These are phyloP conservation scores for Coecobrya sp. DNA, from an alignment of 2,888 invertebrate genomes.

Conservation along the genomic window DNA sequence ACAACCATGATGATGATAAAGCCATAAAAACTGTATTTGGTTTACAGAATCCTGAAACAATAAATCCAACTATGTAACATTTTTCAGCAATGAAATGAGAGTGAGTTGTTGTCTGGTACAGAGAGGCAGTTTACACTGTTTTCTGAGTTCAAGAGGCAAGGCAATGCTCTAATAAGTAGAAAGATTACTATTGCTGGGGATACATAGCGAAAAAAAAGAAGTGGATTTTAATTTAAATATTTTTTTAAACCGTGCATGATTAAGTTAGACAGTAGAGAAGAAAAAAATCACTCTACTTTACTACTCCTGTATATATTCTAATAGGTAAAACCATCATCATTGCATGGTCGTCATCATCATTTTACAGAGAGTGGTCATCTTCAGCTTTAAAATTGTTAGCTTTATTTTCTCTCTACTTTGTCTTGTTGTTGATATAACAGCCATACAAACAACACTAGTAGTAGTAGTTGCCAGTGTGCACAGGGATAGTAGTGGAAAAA, in stretches of 20 bases:
- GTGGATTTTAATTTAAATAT: constrained; percentile 32
- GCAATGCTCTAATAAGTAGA: constrained; percentile 37
- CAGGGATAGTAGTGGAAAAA: not conserved
- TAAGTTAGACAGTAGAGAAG: not conserved
- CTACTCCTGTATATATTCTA: too few species aligned
- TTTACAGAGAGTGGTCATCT: too few species aligned
- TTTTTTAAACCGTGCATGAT: constrained; percentile 12
- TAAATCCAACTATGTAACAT: not conserved
- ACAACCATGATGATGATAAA: too few species aligned
- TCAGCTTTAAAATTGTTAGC: constrained; percentile 7
- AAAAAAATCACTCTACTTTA: not conserved
- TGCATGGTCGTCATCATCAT: not conserved
- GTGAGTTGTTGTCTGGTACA: not conserved
- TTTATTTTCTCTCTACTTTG: not conserved
- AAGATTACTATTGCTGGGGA: not conserved
- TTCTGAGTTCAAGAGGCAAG: not conserved
- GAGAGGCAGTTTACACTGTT: too few species aligned
- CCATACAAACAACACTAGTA: too few species aligned
- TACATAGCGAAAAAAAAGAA: not conserved
- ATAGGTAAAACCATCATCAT: not conserved
- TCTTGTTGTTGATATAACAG: too few species aligned
- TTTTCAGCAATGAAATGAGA: not conserved
- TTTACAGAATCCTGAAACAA: too few species aligned
- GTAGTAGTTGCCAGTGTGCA: not conserved
- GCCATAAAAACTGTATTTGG: too few species aligned